These are phyloP conservation scores for Polyploca ridens DNA, from an alignment of 2,888 invertebrate species.

Conservation along the genomic window DNA sequence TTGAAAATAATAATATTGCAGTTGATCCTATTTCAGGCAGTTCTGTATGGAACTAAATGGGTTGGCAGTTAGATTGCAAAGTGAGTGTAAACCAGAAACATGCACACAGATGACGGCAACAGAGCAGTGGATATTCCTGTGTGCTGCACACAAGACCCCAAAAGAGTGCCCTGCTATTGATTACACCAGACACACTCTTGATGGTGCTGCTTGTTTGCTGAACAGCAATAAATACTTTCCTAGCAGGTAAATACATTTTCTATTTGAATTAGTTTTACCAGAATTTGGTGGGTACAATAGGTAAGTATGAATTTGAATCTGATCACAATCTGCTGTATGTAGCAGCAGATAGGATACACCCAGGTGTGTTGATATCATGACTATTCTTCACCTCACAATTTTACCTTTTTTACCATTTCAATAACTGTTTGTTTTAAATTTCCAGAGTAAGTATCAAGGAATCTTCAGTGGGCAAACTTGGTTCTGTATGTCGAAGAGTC, in stretches of 20 bases:
- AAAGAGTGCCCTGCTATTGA: slow-evolving; percentile 99
- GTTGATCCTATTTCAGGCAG: slow-evolving; percentile 87
- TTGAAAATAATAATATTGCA: not conserved
- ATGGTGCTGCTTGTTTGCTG: slow-evolving; percentile 98
- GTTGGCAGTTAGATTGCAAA: slow-evolving; percentile 97
- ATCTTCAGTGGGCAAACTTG: slow-evolving; percentile 98
- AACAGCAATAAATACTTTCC: slow-evolving; percentile 99
- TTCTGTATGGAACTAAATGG: slow-evolving; percentile 99
- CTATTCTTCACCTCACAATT: too few species aligned
- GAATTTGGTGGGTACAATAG: too few species aligned
- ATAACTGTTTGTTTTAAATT: slow-evolving; percentile 25
- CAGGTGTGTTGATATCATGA: too few species aligned
- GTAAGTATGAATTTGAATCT: too few species aligned
- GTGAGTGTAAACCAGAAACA: slow-evolving; percentile 97
- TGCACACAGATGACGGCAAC: slow-evolving; percentile 99
- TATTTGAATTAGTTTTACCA: not conserved
- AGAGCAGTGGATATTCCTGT: slow-evolving; percentile 99
- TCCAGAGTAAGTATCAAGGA: slow-evolving; percentile 99
- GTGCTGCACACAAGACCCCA: slow-evolving; percentile 99
- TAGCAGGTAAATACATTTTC: slow-evolving; percentile 89
- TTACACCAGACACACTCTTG: slow-evolving; percentile 98
- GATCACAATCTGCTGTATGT: too few species aligned
- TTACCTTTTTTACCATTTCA: slow-evolving; percentile 1
- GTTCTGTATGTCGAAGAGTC: slow-evolving; percentile 98
- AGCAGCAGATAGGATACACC: too few species aligned